Percentiles rank a stretch among this genome's conserved stretches.
Evolutionary conservation across 2,113 vertebrate genomes (phyloP).

Genomic region (Nibea albiflora): DNA sequence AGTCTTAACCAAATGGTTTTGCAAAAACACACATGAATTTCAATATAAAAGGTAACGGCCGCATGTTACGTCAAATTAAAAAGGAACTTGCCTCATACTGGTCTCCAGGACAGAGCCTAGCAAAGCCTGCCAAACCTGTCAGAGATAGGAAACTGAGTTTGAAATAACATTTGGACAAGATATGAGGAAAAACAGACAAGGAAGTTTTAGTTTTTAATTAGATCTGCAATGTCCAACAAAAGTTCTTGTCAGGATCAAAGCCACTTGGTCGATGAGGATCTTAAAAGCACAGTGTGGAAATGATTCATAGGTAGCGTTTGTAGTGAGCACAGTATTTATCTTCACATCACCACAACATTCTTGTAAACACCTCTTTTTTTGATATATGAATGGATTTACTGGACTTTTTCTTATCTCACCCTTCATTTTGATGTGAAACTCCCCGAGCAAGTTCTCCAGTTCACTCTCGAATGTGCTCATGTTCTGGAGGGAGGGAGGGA

Average conservation of each 20-base stretch:
- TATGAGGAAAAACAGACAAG: background rate
- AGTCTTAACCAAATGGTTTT: background rate
- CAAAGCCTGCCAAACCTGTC: conserved; percentile 96
- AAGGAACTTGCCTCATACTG: conserved; percentile 90
- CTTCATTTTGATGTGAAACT: conserved; percentile 99
- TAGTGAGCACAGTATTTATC: background rate
- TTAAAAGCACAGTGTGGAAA: background rate
- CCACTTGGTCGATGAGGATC: no score
- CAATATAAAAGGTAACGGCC: background rate
- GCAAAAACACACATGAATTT: background rate
- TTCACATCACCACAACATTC: background rate
- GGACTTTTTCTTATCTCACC: conserved; percentile 78
- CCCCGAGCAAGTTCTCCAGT: conserved; percentile 94
- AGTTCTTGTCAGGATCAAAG: background rate
- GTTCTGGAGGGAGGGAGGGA: conserved; percentile 82
- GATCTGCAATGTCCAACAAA: background rate
- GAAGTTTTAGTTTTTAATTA: background rate
- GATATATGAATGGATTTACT: background rate
- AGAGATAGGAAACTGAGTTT: background rate
- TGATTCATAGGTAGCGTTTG: background rate
- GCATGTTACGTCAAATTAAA: background rate
- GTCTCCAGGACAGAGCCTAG: conserved; percentile 96
- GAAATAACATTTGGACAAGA: background rate
- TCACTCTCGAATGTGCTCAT: conserved; percentile 96
- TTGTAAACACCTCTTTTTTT: background rate